A percentile compares a stretch with the other conserved stretches of the same genome.
phyloP scores from a whole-genome alignment of 2,888 invertebrate species.

The Phengaris alcon region DNA sequence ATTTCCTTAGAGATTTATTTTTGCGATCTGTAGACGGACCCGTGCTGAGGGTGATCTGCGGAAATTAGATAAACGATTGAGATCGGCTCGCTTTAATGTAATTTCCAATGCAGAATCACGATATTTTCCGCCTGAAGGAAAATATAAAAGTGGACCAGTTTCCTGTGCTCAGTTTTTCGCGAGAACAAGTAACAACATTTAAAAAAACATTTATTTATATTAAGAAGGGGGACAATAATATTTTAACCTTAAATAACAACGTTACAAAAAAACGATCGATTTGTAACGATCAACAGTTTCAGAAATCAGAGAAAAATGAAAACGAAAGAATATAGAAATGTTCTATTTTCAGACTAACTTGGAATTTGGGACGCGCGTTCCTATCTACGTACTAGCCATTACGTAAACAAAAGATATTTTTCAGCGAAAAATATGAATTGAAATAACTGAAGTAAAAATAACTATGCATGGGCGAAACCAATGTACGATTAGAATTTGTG shows the following conservation, averaged over 20 bases:
- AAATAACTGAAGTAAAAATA: neutral
- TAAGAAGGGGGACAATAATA: neutral
- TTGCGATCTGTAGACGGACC: constrained; percentile 59
- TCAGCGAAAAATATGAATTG: neutral
- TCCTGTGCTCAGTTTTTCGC: neutral
- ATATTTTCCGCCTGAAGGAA: constrained; percentile 22
- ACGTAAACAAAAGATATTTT: constrained; percentile 28
- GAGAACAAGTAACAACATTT: neutral
- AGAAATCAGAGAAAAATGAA: neutral
- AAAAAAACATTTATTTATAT: neutral
- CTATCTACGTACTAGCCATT: constrained; percentile 35
- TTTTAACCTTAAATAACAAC: neutral
- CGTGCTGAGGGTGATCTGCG: constrained; percentile 53
- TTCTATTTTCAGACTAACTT: constrained; percentile 39
- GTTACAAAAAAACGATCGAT: neutral
- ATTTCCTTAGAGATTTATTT: constrained; percentile 75
- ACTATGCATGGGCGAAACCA: neutral
- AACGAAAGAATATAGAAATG: constrained; percentile 14
- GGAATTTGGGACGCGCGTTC: constrained; percentile 48
- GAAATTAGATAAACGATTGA: constrained; percentile 61
- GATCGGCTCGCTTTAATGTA: constrained; percentile 47
- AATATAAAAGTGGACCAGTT: neutral
- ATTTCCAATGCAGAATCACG: constrained; percentile 47
- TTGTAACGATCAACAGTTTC: neutral
- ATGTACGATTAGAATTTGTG: neutral